Evolutionary conservation across 2,888 invertebrate genomes (phyloP), one percentile per base, ranked within the genome.

Genomic region (Hemicrepidius hirtus): DNA sequence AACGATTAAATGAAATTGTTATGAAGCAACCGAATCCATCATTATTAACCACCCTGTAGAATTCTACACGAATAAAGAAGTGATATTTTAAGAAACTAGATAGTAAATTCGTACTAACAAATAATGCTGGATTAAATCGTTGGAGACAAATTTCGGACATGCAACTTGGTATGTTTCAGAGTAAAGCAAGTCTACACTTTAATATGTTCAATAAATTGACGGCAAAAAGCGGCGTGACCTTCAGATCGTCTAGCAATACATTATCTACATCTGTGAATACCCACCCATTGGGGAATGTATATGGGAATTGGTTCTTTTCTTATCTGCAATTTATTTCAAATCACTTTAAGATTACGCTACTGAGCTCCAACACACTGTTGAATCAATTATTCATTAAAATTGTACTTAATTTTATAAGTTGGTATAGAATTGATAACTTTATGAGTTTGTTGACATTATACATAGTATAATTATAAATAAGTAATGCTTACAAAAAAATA

Each of bases 221-320:
- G 57, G 67, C 67, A 67, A 67, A 40, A 59, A 57, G 59, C 46
- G 40, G 21, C 32, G 35, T 67, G 67, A 67, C 67, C 67, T 67
- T 59, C 57, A 59, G 21, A 67, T 59, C 46, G 59, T 57, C 59
- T 59, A 59, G 40, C 67, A 46, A 35, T 57, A 44, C 46, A 57
- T 40, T 53, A 63, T 67, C 67, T 67, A 57, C 32, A 57, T 67
- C 44, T 59, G 32, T 67, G 44, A 67, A 67, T 57, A 21, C 57
- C 53, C 57, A 20, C 57, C 57, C 57, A 57, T 57, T 18, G 57
- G 57, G 37, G 37, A 57, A 57, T 57, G 57, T 44, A 57, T 67
- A 67, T 67, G 57, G 59, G 53, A 67, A 67, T 67, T 67, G 67
- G 44, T 24, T 57, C 44, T 57, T 57, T 57, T 67, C 67, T 67